Conservation (phyloP, 2,888 invertebrate genomes). For the Hemaris fuciformis region DNA sequence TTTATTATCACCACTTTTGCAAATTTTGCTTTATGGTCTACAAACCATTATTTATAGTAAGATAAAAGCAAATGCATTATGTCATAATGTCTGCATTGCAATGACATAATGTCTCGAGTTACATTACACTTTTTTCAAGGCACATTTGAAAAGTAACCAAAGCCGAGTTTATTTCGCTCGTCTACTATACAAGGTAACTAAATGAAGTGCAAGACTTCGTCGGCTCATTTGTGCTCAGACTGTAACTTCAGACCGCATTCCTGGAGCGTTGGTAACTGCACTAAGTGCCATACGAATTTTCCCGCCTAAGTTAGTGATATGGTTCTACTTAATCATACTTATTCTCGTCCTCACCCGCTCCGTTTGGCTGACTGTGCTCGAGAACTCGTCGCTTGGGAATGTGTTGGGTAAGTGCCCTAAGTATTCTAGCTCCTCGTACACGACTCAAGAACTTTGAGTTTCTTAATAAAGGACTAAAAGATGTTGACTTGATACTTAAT, state of each 20-base stretch:
- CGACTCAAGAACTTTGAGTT: conserved; percentile 37
- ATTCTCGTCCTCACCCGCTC: conserved; percentile 32
- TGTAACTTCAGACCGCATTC: conserved; percentile 37
- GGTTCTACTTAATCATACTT: conserved; percentile 51
- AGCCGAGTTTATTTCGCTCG: neutral
- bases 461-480: conserved; percentile 9
- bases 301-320: conserved; percentile 44
- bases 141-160: neutral
- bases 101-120: neutral
- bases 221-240: conserved; percentile 34
- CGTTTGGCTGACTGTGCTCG: conserved; percentile 42
- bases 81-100: neutral
- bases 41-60: no score
- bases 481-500: neutral
- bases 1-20: no score
- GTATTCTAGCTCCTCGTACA: conserved; percentile 41
- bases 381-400: conserved; percentile 40
- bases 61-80: neutral
- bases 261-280: conserved; percentile 31
- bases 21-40: no score
- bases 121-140: neutral
- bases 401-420: conserved; percentile 43
- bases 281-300: conserved; percentile 37
- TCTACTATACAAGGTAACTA: conserved; percentile 21
- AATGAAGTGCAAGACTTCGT: conserved; percentile 31